Evolutionary conservation across 2,888 invertebrate species (phyloP).

Genomic region (Pollenia amentaria): DNA sequence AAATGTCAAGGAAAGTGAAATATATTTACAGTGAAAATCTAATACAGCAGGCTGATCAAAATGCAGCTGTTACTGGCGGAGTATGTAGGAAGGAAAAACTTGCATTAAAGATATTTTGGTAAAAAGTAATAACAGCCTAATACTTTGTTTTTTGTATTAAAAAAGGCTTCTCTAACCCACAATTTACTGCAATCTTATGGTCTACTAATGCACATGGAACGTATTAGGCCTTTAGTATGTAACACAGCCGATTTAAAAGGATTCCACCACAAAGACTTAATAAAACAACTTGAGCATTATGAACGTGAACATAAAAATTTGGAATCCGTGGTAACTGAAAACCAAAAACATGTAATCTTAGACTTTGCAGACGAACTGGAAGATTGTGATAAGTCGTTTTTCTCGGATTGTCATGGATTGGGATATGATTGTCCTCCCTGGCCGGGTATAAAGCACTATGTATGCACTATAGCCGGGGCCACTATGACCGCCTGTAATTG

Average conservation of each 20-base stretch:
- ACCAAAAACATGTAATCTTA: neutral
- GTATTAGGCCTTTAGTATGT: slow-evolving; percentile 86
- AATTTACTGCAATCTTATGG: slow-evolving; percentile 87
- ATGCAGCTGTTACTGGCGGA: slow-evolving; percentile 86
- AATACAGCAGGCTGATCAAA: slow-evolving; percentile 85
- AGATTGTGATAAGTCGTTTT: slow-evolving; percentile 35
- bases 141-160: neutral
- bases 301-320: slow-evolving; percentile 23
- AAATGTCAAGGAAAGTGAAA: slow-evolving; percentile 70
- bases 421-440: slow-evolving; percentile 91
- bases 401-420: slow-evolving; percentile 86
- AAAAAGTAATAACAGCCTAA: neutral
- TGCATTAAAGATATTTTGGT: too few species aligned
- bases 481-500: slow-evolving; percentile 90
- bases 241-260: slow-evolving; percentile 87
- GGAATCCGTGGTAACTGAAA: neutral
- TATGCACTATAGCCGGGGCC: slow-evolving; percentile 88
- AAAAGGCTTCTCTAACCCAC: slow-evolving; percentile 85
- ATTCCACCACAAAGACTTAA: slow-evolving; percentile 89
- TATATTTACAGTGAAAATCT: slow-evolving; percentile 86
- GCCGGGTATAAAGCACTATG: slow-evolving; percentile 87
- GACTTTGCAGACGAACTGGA: slow-evolving; percentile 84
- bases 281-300: slow-evolving; percentile 87
- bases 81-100: too few species aligned
- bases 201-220: slow-evolving; percentile 85